These are phyloP conservation scores for Gambusia holbrooki DNA, from an alignment of 2,113 vertebrate species.

Conservation along the genomic window DNA sequence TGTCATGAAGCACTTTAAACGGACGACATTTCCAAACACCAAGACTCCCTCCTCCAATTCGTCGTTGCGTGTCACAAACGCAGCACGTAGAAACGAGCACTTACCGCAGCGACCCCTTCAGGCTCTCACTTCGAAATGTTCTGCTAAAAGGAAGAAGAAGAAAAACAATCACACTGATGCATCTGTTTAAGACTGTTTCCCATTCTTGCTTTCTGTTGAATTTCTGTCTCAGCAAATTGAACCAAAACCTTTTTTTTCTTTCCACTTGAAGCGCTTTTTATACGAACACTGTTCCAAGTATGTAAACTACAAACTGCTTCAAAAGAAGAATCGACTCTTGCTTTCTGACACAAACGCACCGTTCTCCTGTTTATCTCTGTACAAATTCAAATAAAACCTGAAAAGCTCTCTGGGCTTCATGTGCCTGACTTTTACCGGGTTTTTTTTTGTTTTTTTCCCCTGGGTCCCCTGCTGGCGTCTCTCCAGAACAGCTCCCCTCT, in stretches of 20 bases:
- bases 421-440: conserved; percentile 5
- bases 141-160: conserved; percentile 1
- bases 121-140: conserved; percentile 33
- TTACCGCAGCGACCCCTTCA: conserved; percentile 40
- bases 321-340: conserved; percentile 19
- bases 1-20: conserved; percentile 83
- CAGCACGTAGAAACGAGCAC: conserved; percentile 58
- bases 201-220: conserved; percentile 20
- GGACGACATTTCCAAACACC: conserved; percentile 68
- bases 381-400: conserved; percentile 69
- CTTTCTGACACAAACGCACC: conserved; percentile 25
- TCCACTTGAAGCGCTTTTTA: conserved; percentile 42
- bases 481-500: background rate
- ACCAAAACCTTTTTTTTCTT: conserved; percentile 48
- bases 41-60: conserved; percentile 56
- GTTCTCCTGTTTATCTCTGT: conserved; percentile 55
- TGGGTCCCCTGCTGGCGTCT: conserved; percentile 32
- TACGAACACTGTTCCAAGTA: conserved; percentile 18
- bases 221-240: conserved; percentile 28
- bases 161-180: background rate
- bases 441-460: no score
- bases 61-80: conserved; percentile 39
- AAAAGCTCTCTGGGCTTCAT: conserved; percentile 42
- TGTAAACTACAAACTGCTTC: background rate
- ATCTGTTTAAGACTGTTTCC: background rate